These are phyloP conservation scores for Hoplostethus mediterraneus DNA, from an alignment of 2,797 vertebrate genomes.

Conservation along the genomic window DNA sequence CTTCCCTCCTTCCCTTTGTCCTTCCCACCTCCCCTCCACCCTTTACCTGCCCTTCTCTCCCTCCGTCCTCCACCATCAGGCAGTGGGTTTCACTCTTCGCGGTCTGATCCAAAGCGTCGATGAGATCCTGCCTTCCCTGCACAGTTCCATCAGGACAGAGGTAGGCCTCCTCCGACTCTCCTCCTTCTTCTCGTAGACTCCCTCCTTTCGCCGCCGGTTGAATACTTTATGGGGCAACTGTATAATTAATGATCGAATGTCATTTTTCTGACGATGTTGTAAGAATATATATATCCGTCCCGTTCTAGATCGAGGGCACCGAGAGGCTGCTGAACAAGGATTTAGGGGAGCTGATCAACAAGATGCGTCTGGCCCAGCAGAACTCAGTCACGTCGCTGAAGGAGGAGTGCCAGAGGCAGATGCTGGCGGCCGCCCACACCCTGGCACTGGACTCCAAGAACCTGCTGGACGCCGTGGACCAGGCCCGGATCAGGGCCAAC, in stretches of 20 bases:
- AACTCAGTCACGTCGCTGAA: constrained; percentile 89
- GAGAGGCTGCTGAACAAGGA: constrained; percentile 94
- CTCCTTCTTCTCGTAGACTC: neutral
- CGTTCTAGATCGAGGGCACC: constrained; percentile 90
- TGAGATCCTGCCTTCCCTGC: constrained; percentile 89
- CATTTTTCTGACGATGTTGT: no score
- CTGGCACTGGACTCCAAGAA: constrained; percentile 93
- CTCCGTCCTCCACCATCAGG: constrained; percentile 70
- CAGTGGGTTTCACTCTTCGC: constrained; percentile 88
- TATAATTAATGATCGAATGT: no score
- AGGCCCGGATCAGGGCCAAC: constrained; percentile 87
- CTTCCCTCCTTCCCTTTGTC: no score
- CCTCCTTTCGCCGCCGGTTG: neutral
- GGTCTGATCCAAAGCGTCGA: constrained; percentile 91
- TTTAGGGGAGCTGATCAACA: constrained; percentile 89
- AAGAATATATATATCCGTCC: neutral
- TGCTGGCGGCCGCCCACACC: constrained; percentile 90
- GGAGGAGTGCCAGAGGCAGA: constrained; percentile 91
- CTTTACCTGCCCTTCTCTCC: neutral
- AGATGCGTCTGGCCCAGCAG: constrained; percentile 94
- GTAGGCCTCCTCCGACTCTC: constrained; percentile 66
- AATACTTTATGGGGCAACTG: no score
- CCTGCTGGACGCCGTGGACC: constrained; percentile 92
- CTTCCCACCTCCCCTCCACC: no score
- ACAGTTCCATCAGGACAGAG: constrained; percentile 88